Conservation (phyloP, 23 tunicate species). For the Diplosoma virens region DNA sequence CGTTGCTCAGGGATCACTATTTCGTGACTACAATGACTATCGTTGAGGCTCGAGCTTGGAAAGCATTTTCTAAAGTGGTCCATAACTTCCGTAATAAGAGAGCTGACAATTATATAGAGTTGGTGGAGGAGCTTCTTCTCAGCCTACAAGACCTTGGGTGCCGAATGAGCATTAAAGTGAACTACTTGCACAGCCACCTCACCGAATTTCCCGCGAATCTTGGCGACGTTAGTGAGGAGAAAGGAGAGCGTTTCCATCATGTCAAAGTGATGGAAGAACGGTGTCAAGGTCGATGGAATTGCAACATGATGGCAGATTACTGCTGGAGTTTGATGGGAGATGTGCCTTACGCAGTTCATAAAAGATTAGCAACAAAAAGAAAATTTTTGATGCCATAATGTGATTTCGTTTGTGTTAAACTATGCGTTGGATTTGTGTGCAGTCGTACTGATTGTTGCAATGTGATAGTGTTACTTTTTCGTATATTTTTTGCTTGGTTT, state of each 20-base stretch:
- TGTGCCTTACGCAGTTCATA: too few relatives aligned
- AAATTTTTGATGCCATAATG: too few relatives aligned
- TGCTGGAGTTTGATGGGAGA: constrained; percentile 31
- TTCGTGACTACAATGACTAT: constrained; percentile 22
- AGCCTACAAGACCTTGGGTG: constrained; percentile 14
- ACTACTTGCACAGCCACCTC: constrained; percentile 27
- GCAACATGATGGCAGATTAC: constrained; percentile 45
- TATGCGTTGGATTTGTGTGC: too few relatives aligned
- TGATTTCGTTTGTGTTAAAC: too few relatives aligned
- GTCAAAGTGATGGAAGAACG: constrained; percentile 31
- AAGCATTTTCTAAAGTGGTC: constrained; percentile 23
- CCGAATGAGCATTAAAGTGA: constrained; percentile 11
- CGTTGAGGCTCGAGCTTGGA: constrained; percentile 34
- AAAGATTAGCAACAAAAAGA: too few relatives aligned
- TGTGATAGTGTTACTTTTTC: too few relatives aligned
- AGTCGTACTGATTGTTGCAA: too few relatives aligned
- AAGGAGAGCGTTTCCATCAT: constrained; percentile 18
- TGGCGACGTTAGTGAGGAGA: constrained; percentile 29
- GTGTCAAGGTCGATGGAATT: constrained; percentile 32
- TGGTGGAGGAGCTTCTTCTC: constrained; percentile 27
- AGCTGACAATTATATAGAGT: constrained; percentile 26
- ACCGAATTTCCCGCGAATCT: constrained; percentile 20
- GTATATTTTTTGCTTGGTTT: too few relatives aligned
- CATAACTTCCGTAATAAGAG: constrained; percentile 23
- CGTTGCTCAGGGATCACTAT: neutral